Base-by-base conservation (phyloP, 2,888 invertebrate genomes). In the Stratiomys singularior region DNA sequence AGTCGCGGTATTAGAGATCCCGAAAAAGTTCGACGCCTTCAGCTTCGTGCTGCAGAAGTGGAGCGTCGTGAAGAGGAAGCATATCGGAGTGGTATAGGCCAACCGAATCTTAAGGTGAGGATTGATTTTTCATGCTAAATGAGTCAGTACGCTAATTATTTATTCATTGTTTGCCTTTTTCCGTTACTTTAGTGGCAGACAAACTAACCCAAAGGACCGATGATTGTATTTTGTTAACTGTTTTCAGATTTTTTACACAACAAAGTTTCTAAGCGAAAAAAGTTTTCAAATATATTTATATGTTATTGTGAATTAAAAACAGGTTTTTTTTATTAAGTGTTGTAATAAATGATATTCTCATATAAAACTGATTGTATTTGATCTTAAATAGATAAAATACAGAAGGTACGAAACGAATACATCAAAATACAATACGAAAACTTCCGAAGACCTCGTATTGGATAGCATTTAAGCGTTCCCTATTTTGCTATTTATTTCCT, bases 1-100 rank as follows among this genome's bases (percentile, higher is more conserved):
- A 83, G 86, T 0, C 88, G 92, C 2, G 93, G 93, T 0, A 89
- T 93, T 3, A 92, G 91, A 82, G 91, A 93, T 84, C 88, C 90
- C 0, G 90, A 90, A 23, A 89, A 88, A 66, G 88, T 93, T 1
- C 89, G 88, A 78, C 87, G 90, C 13, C 89, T 90, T 85, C 91
- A 92, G 83, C 88, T 90, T 81, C 85, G 88, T n/a, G 86, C 88
- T 0, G 88, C 89, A 18, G 90, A 91, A 77, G 85, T 90, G 82
- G 91, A 91, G 80, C 88, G 87, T 23, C 85, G 89, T 1, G 90
- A 92, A 81, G 86, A 88, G 79, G 90, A 91, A 46, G 82, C 84
- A 0, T 83, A 83, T 0, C 83, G 83, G 1, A 81, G 82, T 56
- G 85, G 86, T n/a, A 83, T 80, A 25, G 82, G 82, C 0, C 81